Evolutionary conservation across 2,113 vertebrate species (phyloP).

Genomic region (Plestiodon gilberti): DNA sequence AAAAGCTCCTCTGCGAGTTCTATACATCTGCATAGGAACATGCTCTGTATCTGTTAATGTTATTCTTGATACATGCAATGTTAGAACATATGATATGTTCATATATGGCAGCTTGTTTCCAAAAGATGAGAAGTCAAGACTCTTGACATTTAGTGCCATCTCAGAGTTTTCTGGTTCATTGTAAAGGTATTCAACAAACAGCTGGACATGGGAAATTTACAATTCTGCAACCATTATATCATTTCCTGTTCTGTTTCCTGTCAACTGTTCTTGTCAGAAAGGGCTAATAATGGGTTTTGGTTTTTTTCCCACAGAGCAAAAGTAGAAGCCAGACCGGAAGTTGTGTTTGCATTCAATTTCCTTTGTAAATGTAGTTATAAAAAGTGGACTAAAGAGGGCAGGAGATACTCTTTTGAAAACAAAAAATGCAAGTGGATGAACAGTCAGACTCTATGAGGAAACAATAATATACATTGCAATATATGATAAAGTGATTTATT

Average conservation of each 20-base stretch:
- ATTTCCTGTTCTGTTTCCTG: slow-evolving; percentile 87
- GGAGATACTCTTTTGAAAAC: slow-evolving; percentile 79
- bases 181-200: slow-evolving; percentile 75
- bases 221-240: slow-evolving; percentile 78
- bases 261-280: slow-evolving; percentile 78
- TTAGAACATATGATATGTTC: slow-evolving; percentile 18
- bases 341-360: slow-evolving; percentile 51
- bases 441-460: slow-evolving; percentile 64
- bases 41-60: slow-evolving; percentile 47
- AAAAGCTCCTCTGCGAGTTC: slow-evolving; percentile 42
- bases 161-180: slow-evolving; percentile 64
- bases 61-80: slow-evolving; percentile 1
- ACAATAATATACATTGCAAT: slow-evolving; percentile 72
- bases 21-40: slow-evolving; percentile 30
- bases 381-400: slow-evolving; percentile 87
- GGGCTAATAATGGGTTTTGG: slow-evolving; percentile 71
- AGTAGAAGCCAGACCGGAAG: slow-evolving; percentile 69
- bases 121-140: slow-evolving; percentile 41
- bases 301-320: slow-evolving; percentile 71
- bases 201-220: slow-evolving; percentile 76
- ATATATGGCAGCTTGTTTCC: not conserved
- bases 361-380: slow-evolving; percentile 81
- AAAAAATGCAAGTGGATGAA: slow-evolving; percentile 54
- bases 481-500: slow-evolving; percentile 79
- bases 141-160: slow-evolving; percentile 63